Conservation (phyloP, 2,113 vertebrate genomes). For the Notiomystis cincta region DNA sequence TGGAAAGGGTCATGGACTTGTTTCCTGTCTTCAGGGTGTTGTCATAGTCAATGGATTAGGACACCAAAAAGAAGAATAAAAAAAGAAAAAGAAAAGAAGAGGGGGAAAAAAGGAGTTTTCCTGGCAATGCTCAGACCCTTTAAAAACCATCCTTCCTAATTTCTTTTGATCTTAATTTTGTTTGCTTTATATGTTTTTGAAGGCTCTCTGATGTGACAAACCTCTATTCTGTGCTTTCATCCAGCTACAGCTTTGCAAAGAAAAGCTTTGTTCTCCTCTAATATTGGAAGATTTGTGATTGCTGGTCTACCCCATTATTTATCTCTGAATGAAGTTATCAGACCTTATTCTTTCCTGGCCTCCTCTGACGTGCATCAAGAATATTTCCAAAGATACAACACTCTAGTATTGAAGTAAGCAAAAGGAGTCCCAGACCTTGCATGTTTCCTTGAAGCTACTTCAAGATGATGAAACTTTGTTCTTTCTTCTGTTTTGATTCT, state of each 20-base stretch:
- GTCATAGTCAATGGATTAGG: not conserved
- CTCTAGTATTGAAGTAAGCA: not conserved
- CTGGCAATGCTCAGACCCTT: not conserved
- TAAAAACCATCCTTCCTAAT: not conserved
- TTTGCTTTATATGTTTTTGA: not conserved
- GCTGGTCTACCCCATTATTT: not conserved
- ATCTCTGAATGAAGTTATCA: slow-evolving; percentile 10
- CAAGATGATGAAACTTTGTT: not conserved
- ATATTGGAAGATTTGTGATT: not conserved
- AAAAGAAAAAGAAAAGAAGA: not conserved
- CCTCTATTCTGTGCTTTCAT: not conserved
- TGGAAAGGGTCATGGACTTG: not conserved
- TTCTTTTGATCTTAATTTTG: slow-evolving; percentile 1
- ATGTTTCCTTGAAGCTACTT: not conserved
- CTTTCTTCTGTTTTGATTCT: not conserved
- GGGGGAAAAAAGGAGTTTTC: not conserved
- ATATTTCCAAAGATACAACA: not conserved
- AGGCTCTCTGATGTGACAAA: not conserved
- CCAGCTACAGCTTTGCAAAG: not conserved
- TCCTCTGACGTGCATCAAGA: not conserved
- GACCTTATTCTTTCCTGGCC: not conserved
- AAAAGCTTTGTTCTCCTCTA: slow-evolving; percentile 15
- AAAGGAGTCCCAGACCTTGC: not conserved
- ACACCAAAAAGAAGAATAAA: not conserved
- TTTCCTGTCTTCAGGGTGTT: not conserved